Conservation (phyloP, 2,888 invertebrate genomes). For the Chironomus tentans region DNA sequence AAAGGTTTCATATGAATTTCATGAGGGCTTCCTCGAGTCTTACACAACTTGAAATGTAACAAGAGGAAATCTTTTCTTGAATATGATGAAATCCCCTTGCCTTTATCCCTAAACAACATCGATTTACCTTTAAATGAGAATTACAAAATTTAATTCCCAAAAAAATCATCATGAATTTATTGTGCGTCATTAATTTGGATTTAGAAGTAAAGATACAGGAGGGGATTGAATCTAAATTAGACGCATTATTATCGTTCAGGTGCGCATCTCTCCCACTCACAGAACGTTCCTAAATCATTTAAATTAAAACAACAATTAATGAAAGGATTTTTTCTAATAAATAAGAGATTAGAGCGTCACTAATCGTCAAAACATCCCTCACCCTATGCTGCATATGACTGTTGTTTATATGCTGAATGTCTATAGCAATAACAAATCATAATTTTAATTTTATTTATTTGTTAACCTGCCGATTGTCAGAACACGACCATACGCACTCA, state of each 20-base stretch:
- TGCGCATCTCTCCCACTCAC: neutral
- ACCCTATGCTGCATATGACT: no score
- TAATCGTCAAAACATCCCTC: conserved; percentile 7
- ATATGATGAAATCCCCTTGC: no score
- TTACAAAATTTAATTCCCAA: no score
- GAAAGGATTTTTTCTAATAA: conserved; percentile 4
- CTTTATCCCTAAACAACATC: no score
- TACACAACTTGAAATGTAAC: no score
- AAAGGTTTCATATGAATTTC: no score
- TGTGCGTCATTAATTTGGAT: neutral
- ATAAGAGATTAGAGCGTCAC: conserved; percentile 26
- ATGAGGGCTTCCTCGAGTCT: no score
- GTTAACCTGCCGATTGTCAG: conserved; percentile 22
- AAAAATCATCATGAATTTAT: neutral
- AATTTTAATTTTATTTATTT: conserved; percentile 25
- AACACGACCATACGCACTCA: neutral
- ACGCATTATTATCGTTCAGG: neutral
- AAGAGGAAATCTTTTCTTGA: no score
- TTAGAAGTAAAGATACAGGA: neutral
- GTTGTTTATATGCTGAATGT: neutral
- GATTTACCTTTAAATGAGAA: no score
- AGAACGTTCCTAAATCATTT: no score
- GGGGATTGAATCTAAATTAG: neutral
- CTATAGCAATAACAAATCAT: conserved; percentile 24
- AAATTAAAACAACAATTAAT: neutral